Evolutionary conservation across 2,113 vertebrate species (phyloP), one percentile per base, ranked within the genome.

Genomic region (Platysternon megacephalum): DNA sequence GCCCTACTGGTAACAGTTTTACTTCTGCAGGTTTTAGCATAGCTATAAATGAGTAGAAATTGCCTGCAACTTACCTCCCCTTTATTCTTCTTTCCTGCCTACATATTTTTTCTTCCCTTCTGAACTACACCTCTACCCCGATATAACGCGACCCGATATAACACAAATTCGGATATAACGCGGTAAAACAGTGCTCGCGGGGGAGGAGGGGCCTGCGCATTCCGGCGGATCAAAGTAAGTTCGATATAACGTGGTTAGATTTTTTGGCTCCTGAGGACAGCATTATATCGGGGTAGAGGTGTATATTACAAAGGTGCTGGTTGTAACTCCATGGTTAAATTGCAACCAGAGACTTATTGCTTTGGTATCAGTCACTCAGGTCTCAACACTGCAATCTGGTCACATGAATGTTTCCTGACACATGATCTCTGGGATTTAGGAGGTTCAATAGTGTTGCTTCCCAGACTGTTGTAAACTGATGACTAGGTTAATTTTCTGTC

Each of bases 11-110:
- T 87, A 82, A n/a, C n/a, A 72, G 86, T 95, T 74, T 56, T 88
- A 93, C 56, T 82, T 85, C 29, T 97, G 65, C 21, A n/a, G 96
- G 61, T 94, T 94, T 95, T 88, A 91, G 86, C 87, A 21, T 89
- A 84, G 91, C 90, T 94, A 78, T 90, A 97, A 90, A 78, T 76
- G 89, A 95, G 46, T 88, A 90, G 88, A 84, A 97, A 94, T 82
- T 93, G 86, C 89, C 90, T 97, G 65, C 53, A 92, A 51, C 84
- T 95, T 85, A 19, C 68, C 90, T 85, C 91, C 79, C 53, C 83
- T 49, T 92, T 85, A 44, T 85, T 26, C 93, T 95, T 78, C 49
- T 93, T 79, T 87, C 74, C 82, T 95, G 11, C 80, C 26, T 8
- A 81, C 14, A 5, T 52, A 19, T 22, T 12, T 22, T 12, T 11